Evolutionary conservation across 2,113 vertebrate species (phyloP).

Genomic region (Pelobates fuscus): DNA sequence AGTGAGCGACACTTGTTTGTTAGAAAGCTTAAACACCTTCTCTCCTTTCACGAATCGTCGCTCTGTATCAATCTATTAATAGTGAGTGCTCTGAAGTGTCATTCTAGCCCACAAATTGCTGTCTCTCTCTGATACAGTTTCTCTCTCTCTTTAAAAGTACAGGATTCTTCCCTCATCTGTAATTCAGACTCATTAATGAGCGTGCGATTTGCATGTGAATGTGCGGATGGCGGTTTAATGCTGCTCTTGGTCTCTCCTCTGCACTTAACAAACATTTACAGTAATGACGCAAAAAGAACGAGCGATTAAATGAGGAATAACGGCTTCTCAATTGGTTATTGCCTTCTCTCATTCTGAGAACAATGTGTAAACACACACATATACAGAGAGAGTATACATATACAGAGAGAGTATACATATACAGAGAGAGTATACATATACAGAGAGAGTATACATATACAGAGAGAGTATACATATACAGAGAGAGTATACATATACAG

Average conservation of each 20-base stretch:
- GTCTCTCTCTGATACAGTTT: neutral
- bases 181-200: slow-evolving; percentile 32
- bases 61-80: no score
- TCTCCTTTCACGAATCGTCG: no score
- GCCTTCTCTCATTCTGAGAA: no score
- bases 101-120: neutral
- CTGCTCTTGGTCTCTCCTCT: slow-evolving; percentile 3
- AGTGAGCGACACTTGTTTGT: no score
- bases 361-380: no score
- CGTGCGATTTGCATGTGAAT: slow-evolving; percentile 27
- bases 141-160: neutral
- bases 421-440: no score
- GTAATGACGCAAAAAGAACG: slow-evolving; percentile 36
- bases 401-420: no score
- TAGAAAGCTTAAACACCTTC: no score
- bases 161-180: neutral
- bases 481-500: no score
- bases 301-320: neutral
- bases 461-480: no score
- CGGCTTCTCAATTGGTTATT: neutral
- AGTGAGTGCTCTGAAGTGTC: neutral
- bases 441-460: no score
- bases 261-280: slow-evolving; percentile 29
- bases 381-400: no score
- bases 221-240: slow-evolving; percentile 18